Percentiles rank a stretch among this genome's conserved stretches.
These are phyloP conservation scores for Pithys albifrons DNA, from an alignment of 2,113 vertebrate genomes.

Conservation along the genomic window DNA sequence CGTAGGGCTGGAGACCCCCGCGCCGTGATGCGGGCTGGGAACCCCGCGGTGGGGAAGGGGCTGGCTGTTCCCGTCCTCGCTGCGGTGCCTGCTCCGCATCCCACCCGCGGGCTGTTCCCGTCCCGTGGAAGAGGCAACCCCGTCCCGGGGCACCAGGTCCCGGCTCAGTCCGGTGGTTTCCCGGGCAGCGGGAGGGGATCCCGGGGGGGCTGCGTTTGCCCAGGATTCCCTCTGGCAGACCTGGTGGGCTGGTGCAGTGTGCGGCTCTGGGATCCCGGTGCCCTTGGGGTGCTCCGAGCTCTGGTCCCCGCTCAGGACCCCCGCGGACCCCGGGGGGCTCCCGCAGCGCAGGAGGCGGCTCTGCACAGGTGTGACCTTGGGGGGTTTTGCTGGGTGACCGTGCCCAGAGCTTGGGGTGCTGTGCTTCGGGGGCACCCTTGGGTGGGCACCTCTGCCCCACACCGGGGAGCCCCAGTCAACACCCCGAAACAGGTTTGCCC, in stretches of 20 bases:
- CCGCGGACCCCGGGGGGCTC: background rate
- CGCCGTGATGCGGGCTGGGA: background rate
- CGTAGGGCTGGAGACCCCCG: background rate
- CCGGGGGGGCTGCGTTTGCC: background rate
- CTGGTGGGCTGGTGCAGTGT: background rate
- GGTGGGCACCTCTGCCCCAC: background rate
- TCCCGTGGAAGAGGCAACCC: background rate
- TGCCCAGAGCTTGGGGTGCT: background rate
- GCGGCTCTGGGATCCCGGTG: background rate
- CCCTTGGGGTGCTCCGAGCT: background rate
- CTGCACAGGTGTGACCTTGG: background rate
- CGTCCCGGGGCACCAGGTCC: background rate
- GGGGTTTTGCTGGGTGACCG: background rate
- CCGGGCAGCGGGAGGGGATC: background rate
- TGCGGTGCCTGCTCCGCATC: background rate
- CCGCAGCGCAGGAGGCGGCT: background rate
- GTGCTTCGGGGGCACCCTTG: background rate
- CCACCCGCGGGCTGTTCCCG: background rate
- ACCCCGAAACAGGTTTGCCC: fast-evolving
- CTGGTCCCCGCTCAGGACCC: background rate
- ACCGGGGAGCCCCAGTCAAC: fast-evolving
- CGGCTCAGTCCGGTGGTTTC: background rate
- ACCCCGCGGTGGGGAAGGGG: background rate
- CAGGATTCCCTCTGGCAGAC: background rate
- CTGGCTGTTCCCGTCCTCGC: background rate